Evolutionary conservation across 1,140 invertebrate genomes (phyloP).

Genomic region (Paramacrobiotus metropolitanus): DNA sequence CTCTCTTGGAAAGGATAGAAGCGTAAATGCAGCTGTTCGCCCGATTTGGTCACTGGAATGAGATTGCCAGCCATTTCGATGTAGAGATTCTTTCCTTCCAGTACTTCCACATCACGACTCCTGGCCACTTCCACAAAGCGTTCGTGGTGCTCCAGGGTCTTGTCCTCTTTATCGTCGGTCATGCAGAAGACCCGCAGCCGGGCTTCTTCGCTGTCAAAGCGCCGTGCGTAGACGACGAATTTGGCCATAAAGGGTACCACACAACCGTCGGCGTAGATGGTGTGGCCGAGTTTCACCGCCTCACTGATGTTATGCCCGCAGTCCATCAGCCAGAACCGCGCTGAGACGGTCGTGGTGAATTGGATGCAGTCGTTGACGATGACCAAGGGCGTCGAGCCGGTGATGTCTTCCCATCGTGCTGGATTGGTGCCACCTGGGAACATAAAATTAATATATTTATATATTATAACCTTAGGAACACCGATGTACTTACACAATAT

Average conservation of each 20-base stretch:
- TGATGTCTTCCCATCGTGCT: conserved; percentile 98
- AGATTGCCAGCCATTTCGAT: conserved; percentile 94
- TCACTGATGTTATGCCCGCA: conserved; percentile 73
- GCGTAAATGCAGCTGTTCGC: conserved; percentile 79
- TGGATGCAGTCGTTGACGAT: conserved; percentile 97
- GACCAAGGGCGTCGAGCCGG: conserved; percentile 87
- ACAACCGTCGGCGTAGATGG: conserved; percentile 88
- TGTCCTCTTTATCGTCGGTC: conserved; percentile 96
- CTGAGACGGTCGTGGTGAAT: conserved; percentile 98
- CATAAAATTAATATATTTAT: too few relatives aligned
- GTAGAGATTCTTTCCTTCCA: conserved; percentile 80
- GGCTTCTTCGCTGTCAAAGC: conserved; percentile 76
- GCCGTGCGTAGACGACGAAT: conserved; percentile 91
- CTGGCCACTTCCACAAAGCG: conserved; percentile 91
- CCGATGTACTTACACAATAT: too few relatives aligned
- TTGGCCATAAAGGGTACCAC: conserved; percentile 97
- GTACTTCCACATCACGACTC: conserved; percentile 83
- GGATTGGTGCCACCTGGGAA: conserved; percentile 82
- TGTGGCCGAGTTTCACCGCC: conserved; percentile 93
- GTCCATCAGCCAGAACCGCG: conserved; percentile 98
- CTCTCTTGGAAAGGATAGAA: conserved; percentile 97
- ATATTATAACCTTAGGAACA: too few relatives aligned
- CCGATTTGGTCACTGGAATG: conserved; percentile 87
- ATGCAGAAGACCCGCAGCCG: conserved; percentile 90
- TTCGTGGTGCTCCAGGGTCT: conserved; percentile 89